Conservation (phyloP, 1,140 invertebrate genomes). For the Rhynchophorus ferrugineus region DNA sequence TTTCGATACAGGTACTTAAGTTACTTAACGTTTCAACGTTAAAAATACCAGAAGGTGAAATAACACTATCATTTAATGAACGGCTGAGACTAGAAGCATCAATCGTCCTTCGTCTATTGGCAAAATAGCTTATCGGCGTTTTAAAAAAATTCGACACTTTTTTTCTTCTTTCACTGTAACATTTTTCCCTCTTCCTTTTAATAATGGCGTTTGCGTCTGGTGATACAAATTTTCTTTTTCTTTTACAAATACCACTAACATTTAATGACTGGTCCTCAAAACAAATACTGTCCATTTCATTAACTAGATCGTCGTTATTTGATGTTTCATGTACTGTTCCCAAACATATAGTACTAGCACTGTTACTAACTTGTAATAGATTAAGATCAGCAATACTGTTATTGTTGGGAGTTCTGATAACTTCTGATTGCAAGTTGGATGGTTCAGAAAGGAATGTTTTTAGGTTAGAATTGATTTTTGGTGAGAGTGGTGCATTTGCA, state of each 20-base stretch:
- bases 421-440: not conserved
- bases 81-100: slow-evolving; percentile 27
- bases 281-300: slow-evolving; percentile 22
- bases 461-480: slow-evolving; percentile 17
- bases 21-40: slow-evolving; percentile 34
- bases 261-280: slow-evolving; percentile 26
- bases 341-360: slow-evolving; percentile 17
- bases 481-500: slow-evolving; percentile 30
- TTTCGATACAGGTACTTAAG: slow-evolving; percentile 25
- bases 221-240: slow-evolving; percentile 33
- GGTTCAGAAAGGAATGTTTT: slow-evolving; percentile 19
- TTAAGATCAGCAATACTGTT: slow-evolving; percentile 14
- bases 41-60: slow-evolving; percentile 37
- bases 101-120: slow-evolving; percentile 36
- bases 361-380: slow-evolving; percentile 10
- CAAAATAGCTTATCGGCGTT: slow-evolving; percentile 37
- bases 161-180: slow-evolving; percentile 33
- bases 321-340: slow-evolving; percentile 34
- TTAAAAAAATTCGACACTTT: slow-evolving; percentile 37
- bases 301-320: slow-evolving; percentile 22
- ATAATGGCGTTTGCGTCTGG: slow-evolving; percentile 25
- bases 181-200: slow-evolving; percentile 35
- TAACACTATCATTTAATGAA: slow-evolving; percentile 34
- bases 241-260: slow-evolving; percentile 14
- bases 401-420: slow-evolving; percentile 20